Evolutionary conservation across 2,888 invertebrate genomes (phyloP), one percentile per base, ranked within the genome.

Genomic region (Dasysyrphus tricinctus): DNA sequence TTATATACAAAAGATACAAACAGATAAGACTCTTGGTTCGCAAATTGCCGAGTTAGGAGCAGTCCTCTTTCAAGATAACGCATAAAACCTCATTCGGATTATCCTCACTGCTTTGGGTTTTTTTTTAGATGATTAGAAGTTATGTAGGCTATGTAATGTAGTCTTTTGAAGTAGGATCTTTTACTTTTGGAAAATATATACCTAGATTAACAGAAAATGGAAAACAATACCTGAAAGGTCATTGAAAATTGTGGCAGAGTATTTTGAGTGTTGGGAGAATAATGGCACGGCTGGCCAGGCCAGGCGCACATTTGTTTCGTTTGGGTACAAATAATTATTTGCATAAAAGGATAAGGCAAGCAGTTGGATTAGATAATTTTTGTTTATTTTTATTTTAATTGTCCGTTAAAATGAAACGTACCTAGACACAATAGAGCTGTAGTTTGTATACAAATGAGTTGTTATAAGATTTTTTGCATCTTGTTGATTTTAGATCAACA

Each of bases 291-390:
- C 32, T 14, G 8, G 8, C 16, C 19, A 7, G 63, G 6, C 65
- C n/a, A n/a, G 47, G 47, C 49, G 67, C 49, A 67, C 37, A 69
- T 51, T 51, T 39, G 39, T 51, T 69, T 39, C 39, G 9, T 69
- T 51, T 5, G 57, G 47, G 19, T 24, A 61, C 8, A 59, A 72
- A 72, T 78, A 67, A 69, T 75, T 82, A 87, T 49, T 54, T 76
- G 49, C 42, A 72, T 67, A 87, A 74, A 83, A 76, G 82, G 77
- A 79, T 87, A 59, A 63, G 59, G 12, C 61, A 16, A 59, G 51
- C 39, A 61, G 44, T 65, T 1, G 39, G 39, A 69, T 39, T 54
- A n/a, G 29, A 54, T 69, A 69, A 69, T 80, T 76, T 69, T 19
- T 74, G 73, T 80, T 80, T 74, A 59, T 69, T 69, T 61, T 42